Evolutionary conservation across 1,140 invertebrate genomes (phyloP), one percentile per base, ranked within the genome.

Genomic region (Pantala flavescens): DNA sequence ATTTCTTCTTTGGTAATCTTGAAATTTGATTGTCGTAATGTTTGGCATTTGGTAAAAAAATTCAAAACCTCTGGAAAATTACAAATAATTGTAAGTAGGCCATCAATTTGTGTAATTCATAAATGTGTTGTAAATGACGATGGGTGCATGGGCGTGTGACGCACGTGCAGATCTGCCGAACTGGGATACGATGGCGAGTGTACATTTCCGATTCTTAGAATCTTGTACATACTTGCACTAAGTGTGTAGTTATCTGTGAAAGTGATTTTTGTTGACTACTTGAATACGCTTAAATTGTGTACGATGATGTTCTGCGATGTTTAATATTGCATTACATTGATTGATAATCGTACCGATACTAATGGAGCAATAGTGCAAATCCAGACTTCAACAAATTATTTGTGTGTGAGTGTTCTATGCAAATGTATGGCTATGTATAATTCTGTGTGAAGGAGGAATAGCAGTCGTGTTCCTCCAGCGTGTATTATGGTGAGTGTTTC

Each of bases 351-450:
- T 63, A 63, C 49, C 49, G n/a, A 63, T 63, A 63, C 49, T 63
- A 63, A 63, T 63, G 49, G 49, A 63, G 49, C 49, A 63, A 63
- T 63, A 63, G 49, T 63, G 49, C 49, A 63, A 63, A 63, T 63
- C 49, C 49, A 63, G 49, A 63, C 49, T 63, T 63, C 49, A 63
- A 63, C 49, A 63, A 63, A 63, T 63, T 63, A 63, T 63, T 63
- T 63, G 49, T 63, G 49, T 63, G 49, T 63, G 28, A 36, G 49
- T 63, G 49, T 63, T 7, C 12, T 63, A 16, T 63, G n/a, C 49
- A 63, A 19, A 16, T 63, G 49, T 63, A 63, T 63, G 49, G 49
- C 16, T 63, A 63, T 19, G n/a, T 21, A 16, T 63, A 63, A 63
- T 63, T 63, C 28, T 36, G 49, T 63, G 49, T 63, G 49, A 21